Conservation (phyloP, 92 coral and sea anemone genomes). For the Actinostola sp. region DNA sequence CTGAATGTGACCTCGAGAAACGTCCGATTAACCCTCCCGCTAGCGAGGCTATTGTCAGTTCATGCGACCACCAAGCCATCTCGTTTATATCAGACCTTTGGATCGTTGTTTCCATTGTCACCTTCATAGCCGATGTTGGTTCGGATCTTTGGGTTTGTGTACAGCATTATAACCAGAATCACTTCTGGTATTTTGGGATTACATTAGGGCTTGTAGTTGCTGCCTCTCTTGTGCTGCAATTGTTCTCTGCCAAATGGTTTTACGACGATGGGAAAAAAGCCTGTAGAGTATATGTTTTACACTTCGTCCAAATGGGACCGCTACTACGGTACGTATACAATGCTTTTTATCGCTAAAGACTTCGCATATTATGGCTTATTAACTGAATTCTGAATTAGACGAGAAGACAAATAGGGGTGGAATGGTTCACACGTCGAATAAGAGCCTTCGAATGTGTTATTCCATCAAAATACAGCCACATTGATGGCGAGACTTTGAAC, state of each 20-base stretch:
- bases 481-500: too few relatives aligned
- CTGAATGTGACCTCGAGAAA: constrained; percentile 14
- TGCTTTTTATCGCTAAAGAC: not conserved
- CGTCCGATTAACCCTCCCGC: constrained; percentile 1
- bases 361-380: not conserved
- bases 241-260: constrained; percentile 79
- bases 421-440: too few relatives aligned
- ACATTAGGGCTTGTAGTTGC: constrained; percentile 54
- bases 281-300: constrained; percentile 44
- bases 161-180: constrained; percentile 51
- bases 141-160: constrained; percentile 67
- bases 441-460: too few relatives aligned
- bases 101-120: constrained; percentile 46
- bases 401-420: too few relatives aligned
- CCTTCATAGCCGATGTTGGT: constrained; percentile 69
- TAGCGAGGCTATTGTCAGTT: not conserved
- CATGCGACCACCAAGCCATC: constrained; percentile 11
- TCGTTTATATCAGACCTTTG: constrained; percentile 58
- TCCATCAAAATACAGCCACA: too few relatives aligned
- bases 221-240: constrained; percentile 73
- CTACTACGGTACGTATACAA: constrained; percentile 67
- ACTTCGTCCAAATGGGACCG: constrained; percentile 77
- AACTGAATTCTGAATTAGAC: constrained; percentile 1
- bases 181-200: constrained; percentile 73
- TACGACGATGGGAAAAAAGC: constrained; percentile 65